Percentiles rank a stretch among this genome's conserved stretches.
Conservation (phyloP, 2,888 invertebrate species). For the Zeuzera pyrina region DNA sequence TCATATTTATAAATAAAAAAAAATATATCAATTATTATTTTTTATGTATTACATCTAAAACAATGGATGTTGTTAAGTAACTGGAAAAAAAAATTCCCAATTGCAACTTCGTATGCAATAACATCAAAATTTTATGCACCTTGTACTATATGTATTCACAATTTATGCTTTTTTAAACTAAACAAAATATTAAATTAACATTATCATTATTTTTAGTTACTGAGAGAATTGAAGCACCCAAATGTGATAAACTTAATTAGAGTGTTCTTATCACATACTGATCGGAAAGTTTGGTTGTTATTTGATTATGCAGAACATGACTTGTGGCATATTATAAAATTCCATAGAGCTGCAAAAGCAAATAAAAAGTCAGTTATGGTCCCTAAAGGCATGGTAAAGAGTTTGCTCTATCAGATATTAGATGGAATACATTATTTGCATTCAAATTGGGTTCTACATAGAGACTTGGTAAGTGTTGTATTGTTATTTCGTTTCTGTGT, state of each 20-base stretch:
- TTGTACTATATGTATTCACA: no score
- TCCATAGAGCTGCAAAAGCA: constrained; percentile 97
- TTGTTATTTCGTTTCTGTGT: constrained; percentile 5
- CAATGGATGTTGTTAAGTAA: no score
- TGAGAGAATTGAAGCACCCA: constrained; percentile 95
- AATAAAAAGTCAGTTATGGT: constrained; percentile 97
- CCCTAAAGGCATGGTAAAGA: constrained; percentile 98
- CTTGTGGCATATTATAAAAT: constrained; percentile 99
- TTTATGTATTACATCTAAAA: no score
- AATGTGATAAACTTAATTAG: constrained; percentile 97
- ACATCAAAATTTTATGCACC: no score
- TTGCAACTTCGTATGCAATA: no score
- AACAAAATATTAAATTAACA: constrained; percentile 1
- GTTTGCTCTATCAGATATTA: constrained; percentile 96
- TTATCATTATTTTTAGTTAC: constrained; percentile 75
- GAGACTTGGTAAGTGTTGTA: constrained; percentile 84
- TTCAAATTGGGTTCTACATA: constrained; percentile 98
- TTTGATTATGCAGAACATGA: constrained; percentile 99
- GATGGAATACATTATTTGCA: constrained; percentile 99
- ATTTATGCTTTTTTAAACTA: no score
- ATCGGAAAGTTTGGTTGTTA: constrained; percentile 96
- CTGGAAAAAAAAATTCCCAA: no score
- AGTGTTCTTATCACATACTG: constrained; percentile 96
- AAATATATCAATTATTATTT: no score
- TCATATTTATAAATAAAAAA: no score